Percentiles rank a stretch among this genome's conserved stretches.
These are phyloP conservation scores for Hyppa rectilinea DNA, from an alignment of 2,888 invertebrate genomes.

Conservation along the genomic window DNA sequence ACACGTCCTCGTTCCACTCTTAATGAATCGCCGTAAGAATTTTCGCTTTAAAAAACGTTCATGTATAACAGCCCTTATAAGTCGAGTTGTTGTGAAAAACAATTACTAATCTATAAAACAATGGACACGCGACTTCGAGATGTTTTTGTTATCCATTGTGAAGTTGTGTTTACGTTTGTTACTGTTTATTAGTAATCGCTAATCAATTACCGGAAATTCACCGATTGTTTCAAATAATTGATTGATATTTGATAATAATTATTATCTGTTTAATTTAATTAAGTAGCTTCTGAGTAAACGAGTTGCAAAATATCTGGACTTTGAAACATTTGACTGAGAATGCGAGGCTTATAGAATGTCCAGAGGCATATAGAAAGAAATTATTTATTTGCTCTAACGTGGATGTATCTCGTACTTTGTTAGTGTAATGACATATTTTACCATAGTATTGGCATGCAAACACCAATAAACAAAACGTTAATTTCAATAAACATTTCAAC, in stretches of 20 bases:
- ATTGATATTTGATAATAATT: background rate
- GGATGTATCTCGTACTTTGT: too few relatives aligned
- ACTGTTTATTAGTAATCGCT: background rate
- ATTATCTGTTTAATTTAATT: background rate
- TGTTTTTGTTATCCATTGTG: constrained; percentile 22
- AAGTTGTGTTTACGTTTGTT: constrained; percentile 18
- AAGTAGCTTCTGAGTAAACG: background rate
- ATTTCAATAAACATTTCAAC: too few relatives aligned
- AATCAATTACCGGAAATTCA: constrained; percentile 9
- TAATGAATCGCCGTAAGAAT: too few relatives aligned
- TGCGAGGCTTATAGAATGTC: background rate
- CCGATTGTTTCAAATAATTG: too few relatives aligned
- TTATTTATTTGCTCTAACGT: too few relatives aligned
- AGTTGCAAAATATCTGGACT: background rate
- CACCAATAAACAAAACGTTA: too few relatives aligned
- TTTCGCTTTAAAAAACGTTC: too few relatives aligned
- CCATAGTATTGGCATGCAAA: too few relatives aligned
- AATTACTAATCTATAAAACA: constrained; percentile 38
- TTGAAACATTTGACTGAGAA: background rate
- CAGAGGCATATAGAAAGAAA: too few relatives aligned
- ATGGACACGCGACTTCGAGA: constrained; percentile 26
- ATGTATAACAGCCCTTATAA: background rate
- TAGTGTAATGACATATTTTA: too few relatives aligned
- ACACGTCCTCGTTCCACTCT: too few relatives aligned
- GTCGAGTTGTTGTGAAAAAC: constrained; percentile 16